These are phyloP conservation scores for Caranx ignobilis DNA, from an alignment of 2,113 vertebrate species.

Conservation along the genomic window DNA sequence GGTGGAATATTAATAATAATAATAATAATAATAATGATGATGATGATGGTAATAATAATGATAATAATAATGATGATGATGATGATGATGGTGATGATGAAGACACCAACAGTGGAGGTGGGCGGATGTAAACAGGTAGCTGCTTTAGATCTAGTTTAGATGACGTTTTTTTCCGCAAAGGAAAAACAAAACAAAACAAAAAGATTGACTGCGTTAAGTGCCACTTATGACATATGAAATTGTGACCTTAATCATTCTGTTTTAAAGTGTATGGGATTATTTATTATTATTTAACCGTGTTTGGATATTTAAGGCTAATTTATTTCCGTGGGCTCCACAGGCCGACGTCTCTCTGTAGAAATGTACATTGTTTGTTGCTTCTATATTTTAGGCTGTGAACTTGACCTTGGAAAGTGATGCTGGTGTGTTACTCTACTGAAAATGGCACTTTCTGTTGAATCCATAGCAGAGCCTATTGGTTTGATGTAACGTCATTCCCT, in stretches of 20 bases:
- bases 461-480: conserved; percentile 85
- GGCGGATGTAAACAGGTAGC: conserved; percentile 66
- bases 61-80: too few species aligned
- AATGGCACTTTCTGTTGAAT: conserved; percentile 88
- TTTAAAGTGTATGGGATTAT: conserved; percentile 88
- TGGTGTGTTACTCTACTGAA: conserved; percentile 78
- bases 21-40: too few species aligned
- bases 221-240: conserved; percentile 90
- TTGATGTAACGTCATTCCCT: conserved; percentile 74
- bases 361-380: conserved; percentile 85
- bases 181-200: conserved; percentile 56
- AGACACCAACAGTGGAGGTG: too few species aligned
- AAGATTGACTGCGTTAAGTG: conserved; percentile 84
- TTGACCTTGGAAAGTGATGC: conserved; percentile 84
- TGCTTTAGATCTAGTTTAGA: conserved; percentile 69
- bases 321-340: conserved; percentile 76
- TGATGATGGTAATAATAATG: too few species aligned
- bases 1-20: too few species aligned
- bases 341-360: conserved; percentile 78
- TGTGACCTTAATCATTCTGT: conserved; percentile 91
- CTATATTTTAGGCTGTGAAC: conserved; percentile 90
- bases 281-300: conserved; percentile 93
- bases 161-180: conserved; percentile 67
- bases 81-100: too few species aligned
- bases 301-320: conserved; percentile 77